Conservation (phyloP, 1,140 invertebrate genomes). For the Drosophila burlai region DNA sequence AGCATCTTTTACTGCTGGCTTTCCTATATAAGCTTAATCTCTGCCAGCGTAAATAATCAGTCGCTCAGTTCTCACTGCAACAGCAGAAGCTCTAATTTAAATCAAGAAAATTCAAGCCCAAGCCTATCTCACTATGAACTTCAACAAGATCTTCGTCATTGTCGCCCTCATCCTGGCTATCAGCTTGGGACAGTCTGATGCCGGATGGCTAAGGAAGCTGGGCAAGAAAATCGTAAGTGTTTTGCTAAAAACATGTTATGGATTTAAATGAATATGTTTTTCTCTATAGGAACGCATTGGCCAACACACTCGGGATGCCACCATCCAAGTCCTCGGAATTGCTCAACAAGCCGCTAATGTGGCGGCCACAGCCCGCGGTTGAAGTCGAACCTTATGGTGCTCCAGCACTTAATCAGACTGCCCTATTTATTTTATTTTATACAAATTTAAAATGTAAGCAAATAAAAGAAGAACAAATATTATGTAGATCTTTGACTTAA, state of each 20-base stretch:
- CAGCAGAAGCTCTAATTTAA: constrained; percentile 5
- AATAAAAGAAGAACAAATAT: background rate
- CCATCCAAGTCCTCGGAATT: constrained; percentile 71
- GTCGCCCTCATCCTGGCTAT: constrained; percentile 66
- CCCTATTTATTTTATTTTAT: constrained; percentile 17
- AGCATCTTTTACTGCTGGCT: constrained; percentile 10
- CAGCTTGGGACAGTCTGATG: constrained; percentile 67
- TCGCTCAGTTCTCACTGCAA: constrained; percentile 18
- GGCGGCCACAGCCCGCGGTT: constrained; percentile 66
- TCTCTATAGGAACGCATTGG: constrained; percentile 70
- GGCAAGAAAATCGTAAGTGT: constrained; percentile 75
- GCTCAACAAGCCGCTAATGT: constrained; percentile 81
- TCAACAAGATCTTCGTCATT: constrained; percentile 75
- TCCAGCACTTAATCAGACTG: background rate
- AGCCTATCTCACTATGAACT: constrained; percentile 66
- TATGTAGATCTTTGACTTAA: background rate
- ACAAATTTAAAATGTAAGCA: background rate
- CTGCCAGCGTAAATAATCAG: constrained; percentile 25
- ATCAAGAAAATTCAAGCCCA: background rate
- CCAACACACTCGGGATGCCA: constrained; percentile 75
- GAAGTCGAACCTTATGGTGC: background rate
- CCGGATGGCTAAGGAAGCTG: constrained; percentile 74
- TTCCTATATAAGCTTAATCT: constrained; percentile 45
- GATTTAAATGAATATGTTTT: background rate
- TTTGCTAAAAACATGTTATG: no score